Conservation (phyloP, 2,888 invertebrate species). For the Apodemia duryi region DNA sequence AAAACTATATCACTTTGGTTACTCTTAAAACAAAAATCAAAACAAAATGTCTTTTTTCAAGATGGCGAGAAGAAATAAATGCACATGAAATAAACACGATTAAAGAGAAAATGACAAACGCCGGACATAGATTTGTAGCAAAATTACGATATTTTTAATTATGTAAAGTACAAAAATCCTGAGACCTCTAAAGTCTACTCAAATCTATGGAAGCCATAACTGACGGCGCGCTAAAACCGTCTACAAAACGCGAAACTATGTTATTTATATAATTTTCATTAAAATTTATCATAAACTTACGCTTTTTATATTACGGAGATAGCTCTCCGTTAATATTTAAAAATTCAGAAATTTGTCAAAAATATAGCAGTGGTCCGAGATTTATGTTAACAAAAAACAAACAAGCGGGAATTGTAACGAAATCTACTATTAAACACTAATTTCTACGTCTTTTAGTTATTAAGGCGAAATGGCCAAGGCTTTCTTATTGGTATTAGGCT, state of each 20-base stretch:
- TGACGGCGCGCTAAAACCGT: conserved; percentile 52
- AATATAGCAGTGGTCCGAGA: conserved; percentile 70
- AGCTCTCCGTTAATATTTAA: conserved; percentile 53
- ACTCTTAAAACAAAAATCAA: conserved; percentile 23
- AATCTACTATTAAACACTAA: not conserved
- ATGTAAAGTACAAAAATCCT: conserved; percentile 63
- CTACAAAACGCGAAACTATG: conserved; percentile 47
- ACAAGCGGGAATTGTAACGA: not conserved
- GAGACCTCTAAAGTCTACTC: conserved; percentile 47
- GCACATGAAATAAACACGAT: conserved; percentile 20
- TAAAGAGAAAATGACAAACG: conserved; percentile 18
- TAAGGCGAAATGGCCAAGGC: not conserved
- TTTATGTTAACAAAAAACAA: conserved; percentile 32
- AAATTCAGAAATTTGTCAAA: conserved; percentile 62
- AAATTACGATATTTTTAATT: conserved; percentile 32
- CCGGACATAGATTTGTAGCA: conserved; percentile 25
- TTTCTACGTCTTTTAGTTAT: conserved; percentile 7
- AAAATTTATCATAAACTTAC: conserved; percentile 40
- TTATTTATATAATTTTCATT: conserved; percentile 36
- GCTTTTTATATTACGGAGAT: conserved; percentile 60
- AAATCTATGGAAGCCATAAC: conserved; percentile 74
- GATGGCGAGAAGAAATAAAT: conserved; percentile 18
- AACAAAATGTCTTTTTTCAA: conserved; percentile 22
- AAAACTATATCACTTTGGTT: conserved; percentile 45
- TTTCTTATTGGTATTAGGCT: not conserved